Evolutionary conservation across 2,888 invertebrate species (phyloP).

Genomic region (Andrena bucephala): DNA sequence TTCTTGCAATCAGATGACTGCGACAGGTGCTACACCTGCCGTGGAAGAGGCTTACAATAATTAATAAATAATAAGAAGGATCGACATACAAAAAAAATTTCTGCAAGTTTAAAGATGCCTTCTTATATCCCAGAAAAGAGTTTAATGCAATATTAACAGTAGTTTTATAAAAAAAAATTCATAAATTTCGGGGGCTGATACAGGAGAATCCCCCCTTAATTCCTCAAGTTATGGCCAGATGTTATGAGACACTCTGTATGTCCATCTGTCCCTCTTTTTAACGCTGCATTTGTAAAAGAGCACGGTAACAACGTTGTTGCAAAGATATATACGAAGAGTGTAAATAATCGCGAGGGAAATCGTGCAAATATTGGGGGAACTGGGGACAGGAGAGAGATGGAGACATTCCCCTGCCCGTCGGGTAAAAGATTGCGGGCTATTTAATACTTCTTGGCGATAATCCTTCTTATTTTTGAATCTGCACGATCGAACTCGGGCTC

Average conservation of each 20-base stretch:
- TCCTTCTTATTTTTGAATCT: background rate
- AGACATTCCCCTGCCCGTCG: background rate
- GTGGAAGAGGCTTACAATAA: no score
- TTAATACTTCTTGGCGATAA: conserved; percentile 1
- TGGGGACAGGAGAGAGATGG: background rate
- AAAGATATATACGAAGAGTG: conserved; percentile 22
- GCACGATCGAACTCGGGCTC: background rate
- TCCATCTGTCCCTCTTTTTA: conserved; percentile 51
- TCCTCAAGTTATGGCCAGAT: no score
- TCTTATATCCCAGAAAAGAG: no score
- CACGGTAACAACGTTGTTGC: conserved; percentile 63
- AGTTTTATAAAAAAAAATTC: no score
- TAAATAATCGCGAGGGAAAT: conserved; percentile 31
- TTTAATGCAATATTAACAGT: no score
- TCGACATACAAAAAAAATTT: no score
- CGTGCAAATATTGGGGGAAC: background rate
- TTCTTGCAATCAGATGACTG: no score
- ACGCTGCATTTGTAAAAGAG: conserved; percentile 47
- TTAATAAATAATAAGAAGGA: no score
- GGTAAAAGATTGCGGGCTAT: conserved; percentile 1
- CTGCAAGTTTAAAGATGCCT: no score
- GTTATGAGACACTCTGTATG: conserved; percentile 11
- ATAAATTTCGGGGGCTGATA: no score
- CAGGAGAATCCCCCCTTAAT: no score
- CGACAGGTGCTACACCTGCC: no score